Conservation (phyloP, 2,888 invertebrate species). For the Pocota personata region DNA sequence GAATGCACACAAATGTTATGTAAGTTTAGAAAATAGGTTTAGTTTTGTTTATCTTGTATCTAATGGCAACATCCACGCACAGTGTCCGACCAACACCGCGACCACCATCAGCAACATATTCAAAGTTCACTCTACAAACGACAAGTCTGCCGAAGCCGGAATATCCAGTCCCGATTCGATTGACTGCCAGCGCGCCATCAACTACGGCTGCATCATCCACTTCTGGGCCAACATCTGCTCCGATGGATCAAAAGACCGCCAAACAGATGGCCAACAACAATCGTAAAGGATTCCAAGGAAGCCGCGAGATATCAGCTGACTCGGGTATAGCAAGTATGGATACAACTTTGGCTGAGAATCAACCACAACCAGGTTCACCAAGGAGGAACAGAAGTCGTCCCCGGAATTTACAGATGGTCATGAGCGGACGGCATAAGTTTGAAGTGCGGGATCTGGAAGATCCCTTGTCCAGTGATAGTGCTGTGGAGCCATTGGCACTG, state of each 20-base stretch:
- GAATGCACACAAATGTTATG: constrained; percentile 82
- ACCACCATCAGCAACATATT: constrained; percentile 82
- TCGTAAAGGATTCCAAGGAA: constrained; percentile 82
- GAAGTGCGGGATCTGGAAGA: constrained; percentile 87
- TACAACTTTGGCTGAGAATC: constrained; percentile 78
- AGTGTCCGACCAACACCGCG: constrained; percentile 81
- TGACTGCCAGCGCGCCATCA: constrained; percentile 76
- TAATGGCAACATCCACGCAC: constrained; percentile 44
- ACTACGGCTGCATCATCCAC: constrained; percentile 76
- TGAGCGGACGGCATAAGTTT: constrained; percentile 89
- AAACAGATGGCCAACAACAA: constrained; percentile 90
- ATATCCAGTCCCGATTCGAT: constrained; percentile 84
- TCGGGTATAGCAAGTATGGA: constrained; percentile 82
- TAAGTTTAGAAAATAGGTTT: constrained; percentile 76
- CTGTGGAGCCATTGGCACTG: constrained; percentile 81
- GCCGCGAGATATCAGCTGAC: constrained; percentile 82
- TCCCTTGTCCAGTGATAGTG: constrained; percentile 81
- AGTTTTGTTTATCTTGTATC: constrained; percentile 4
- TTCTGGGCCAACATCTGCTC: constrained; percentile 82
- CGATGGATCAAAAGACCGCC: constrained; percentile 87
- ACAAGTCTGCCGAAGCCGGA: constrained; percentile 90
- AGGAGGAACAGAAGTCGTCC: constrained; percentile 84
- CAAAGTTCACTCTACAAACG: constrained; percentile 87
- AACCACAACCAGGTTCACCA: constrained; percentile 77
- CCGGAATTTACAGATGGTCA: constrained; percentile 89